phyloP scores from a whole-genome alignment of 2,113 vertebrate species.

The Pteruthius melanotis region DNA sequence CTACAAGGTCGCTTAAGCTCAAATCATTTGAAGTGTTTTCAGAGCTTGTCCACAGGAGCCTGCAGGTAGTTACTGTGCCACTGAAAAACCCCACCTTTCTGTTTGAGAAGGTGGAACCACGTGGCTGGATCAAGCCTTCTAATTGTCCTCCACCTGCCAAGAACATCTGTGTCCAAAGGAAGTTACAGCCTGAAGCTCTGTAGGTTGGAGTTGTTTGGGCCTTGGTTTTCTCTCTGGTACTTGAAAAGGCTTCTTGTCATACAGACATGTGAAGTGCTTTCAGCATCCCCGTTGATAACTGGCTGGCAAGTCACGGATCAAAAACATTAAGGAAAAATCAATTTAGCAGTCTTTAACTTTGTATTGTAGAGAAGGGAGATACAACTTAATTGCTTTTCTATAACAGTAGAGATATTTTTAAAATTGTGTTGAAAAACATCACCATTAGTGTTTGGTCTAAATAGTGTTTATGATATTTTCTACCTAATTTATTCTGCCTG shows the following conservation, averaged over 20 bases:
- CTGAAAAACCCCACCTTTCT: background rate
- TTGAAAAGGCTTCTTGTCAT: background rate
- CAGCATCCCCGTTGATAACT: background rate
- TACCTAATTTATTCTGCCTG: background rate
- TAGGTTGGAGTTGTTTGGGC: background rate
- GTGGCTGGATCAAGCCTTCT: background rate
- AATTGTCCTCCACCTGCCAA: background rate
- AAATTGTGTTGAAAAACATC: background rate
- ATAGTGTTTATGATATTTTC: background rate
- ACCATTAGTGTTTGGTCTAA: constrained; percentile 7
- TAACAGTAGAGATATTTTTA: background rate
- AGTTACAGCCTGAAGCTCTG: background rate
- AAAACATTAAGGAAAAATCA: background rate
- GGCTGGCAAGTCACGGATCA: background rate
- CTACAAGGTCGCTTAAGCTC: background rate
- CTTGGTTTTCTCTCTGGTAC: background rate
- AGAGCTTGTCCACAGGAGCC: background rate
- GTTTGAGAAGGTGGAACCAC: background rate
- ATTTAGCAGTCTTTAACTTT: background rate
- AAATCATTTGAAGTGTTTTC: background rate
- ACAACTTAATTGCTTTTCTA: background rate
- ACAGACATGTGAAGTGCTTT: background rate
- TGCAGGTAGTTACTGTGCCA: background rate
- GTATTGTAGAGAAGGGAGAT: background rate
- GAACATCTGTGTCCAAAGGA: background rate